Evolutionary conservation across 2,113 vertebrate genomes (phyloP), one percentile per base, ranked within the genome.

Genomic region (Ceuthmochares aereus): DNA sequence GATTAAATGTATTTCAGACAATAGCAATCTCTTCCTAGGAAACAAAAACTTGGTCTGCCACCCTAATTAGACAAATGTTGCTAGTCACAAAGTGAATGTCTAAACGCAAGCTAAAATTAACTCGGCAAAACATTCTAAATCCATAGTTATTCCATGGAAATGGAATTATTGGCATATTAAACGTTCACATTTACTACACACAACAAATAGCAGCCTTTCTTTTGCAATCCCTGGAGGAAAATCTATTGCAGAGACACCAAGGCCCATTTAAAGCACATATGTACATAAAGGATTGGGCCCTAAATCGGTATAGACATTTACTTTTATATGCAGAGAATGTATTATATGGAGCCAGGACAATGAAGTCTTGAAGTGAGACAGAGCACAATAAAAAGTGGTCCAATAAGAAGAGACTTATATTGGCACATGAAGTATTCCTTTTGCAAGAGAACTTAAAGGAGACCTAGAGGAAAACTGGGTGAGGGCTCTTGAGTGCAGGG

Each of bases 111-210:
- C 60, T 81, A 73, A 92, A 85, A 89, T 91, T 84, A 74, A 91
- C 79, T 84, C 60, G 58, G 54, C 5, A 9, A 34, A 90, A 63
- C 83, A 84, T 83, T 83, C 77, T 79, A 90, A 88, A 94, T 90
- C 73, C 88, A 84, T 82, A 72, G 86, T 78, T 94, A 94, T 93
- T 82, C 92, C 80, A 87, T 89, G 73, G 66, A 94, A 96, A 92
- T 81, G 43, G 90, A 92, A 93, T 94, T 96, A 90, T 76, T 95
- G 83, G n/a, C 69, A 87, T 93, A 82, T 78, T 87, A 95, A 94
- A 94, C 76, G 84, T 94, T 84, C 76, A 60, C 34, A 75, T 94
- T 89, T 92, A 90, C 68, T 73, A 56, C 47, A 22, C 47, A 51
- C 56, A 90, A 72, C 59, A 90, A 84, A 80, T 64, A 80, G 36